A percentile compares a stretch with the other conserved stretches of the same genome.
Evolutionary conservation across 2,797 vertebrate species (phyloP).

Genomic region (Scomberomorus guttatus): DNA sequence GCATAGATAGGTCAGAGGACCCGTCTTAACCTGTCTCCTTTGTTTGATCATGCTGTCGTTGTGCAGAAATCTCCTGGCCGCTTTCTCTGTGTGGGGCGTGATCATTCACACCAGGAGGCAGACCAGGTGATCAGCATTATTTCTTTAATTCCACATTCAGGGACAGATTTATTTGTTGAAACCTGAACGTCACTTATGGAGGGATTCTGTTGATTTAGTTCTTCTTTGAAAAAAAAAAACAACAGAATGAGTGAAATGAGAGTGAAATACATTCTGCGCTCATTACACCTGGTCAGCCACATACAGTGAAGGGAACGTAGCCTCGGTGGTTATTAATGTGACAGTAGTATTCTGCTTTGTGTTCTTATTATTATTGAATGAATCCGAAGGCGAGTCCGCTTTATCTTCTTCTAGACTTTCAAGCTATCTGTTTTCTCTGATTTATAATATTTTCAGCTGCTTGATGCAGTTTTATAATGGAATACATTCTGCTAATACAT

Average conservation of each 20-base stretch:
- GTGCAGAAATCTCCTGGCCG: constrained; percentile 79
- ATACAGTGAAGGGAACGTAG: constrained; percentile 35
- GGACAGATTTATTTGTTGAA: constrained; percentile 39
- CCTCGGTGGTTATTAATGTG: constrained; percentile 31
- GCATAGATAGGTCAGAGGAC: constrained; percentile 54
- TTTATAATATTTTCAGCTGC: constrained; percentile 87
- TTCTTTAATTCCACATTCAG: constrained; percentile 68
- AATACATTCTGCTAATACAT: background rate
- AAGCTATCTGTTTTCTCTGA: constrained; percentile 88
- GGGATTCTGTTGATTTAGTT: background rate
- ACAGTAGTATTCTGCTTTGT: constrained; percentile 26
- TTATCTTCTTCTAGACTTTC: constrained; percentile 31
- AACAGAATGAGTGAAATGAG: constrained; percentile 27
- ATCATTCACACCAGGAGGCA: constrained; percentile 78
- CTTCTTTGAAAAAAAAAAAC: constrained; percentile 22
- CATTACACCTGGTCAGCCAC: constrained; percentile 27
- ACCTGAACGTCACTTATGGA: constrained; percentile 32
- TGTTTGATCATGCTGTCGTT: constrained; percentile 80
- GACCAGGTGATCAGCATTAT: constrained; percentile 81
- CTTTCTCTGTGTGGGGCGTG: constrained; percentile 77
- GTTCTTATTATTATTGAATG: constrained; percentile 43
- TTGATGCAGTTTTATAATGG: constrained; percentile 2
- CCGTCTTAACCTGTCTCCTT: constrained; percentile 76
- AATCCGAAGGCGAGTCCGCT: constrained; percentile 43
- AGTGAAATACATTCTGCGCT: constrained; percentile 11